Evolutionary conservation across 2,113 vertebrate genomes (phyloP), one percentile per base, ranked within the genome.

Genomic region (Platichthys flesus): DNA sequence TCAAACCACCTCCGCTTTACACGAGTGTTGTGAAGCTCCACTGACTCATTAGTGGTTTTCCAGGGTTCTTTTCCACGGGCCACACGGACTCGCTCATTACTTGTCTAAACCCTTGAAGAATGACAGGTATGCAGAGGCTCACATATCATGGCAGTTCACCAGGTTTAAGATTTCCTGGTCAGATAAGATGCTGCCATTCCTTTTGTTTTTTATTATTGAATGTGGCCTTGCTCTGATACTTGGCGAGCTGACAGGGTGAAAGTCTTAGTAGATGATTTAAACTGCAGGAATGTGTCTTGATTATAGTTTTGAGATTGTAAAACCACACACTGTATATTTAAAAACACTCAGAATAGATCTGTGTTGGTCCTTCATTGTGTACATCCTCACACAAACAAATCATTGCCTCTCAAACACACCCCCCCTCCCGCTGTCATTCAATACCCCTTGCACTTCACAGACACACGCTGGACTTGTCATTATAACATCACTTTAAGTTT

Each of bases 81-180:
- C 35, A 59, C 16, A 18, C 54, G 23, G 28, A 45, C 62, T 67
- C 72, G 21, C 71, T 85, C 35, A 80, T 83, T 84, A 81, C 68
- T 88, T 31, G 31, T 31, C 81, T 65, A 82, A 83, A 79, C 78
- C 64, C 61, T 72, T 56, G 62, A 85, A 74, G 78, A 85, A 91
- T 90, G 89, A 72, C 81, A 79, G 86, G 83, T 78, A 92, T 91
- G 89, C 85, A 28, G 55, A 8, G 20, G 58, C 76, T 85, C 68
- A 49, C 20, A 58, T 85, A 79, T 81, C 67, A 4, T 40, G 47
- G 64, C 59, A 51, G n/a, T 68, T 79, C 45, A 74, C 16, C 66
- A 75, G 74, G 71, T 47, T 23, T 66, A 71, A 1, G 71, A 79
- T 79, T 31, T 8, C 23, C 55, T 55, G 16, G 12, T 54, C 79